phyloP scores from a whole-genome alignment of 2,888 invertebrate genomes.

The Epistrophella euchroma region DNA sequence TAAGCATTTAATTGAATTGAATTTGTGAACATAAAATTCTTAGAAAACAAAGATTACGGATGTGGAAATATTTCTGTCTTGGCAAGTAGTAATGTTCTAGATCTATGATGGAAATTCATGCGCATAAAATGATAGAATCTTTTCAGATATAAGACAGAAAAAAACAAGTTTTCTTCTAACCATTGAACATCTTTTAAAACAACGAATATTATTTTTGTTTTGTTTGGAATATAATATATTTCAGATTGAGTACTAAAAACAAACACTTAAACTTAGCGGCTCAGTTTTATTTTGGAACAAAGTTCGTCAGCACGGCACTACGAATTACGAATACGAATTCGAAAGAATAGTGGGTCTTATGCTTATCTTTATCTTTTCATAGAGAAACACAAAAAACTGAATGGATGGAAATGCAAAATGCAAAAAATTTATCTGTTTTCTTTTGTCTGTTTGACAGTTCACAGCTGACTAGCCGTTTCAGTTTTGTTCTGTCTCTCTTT shows the following conservation, averaged over 20 bases:
- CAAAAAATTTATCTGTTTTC: slow-evolving; percentile 14
- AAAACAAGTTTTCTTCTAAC: slow-evolving; percentile 11
- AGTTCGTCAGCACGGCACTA: neutral
- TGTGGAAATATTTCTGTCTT: neutral
- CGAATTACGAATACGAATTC: too few relatives aligned
- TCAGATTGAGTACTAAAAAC: neutral
- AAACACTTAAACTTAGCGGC: neutral
- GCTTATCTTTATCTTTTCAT: neutral
- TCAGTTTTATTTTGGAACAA: neutral
- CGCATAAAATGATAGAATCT: slow-evolving; percentile 16
- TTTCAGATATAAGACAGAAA: neutral
- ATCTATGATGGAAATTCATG: slow-evolving; percentile 24
- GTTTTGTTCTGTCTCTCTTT: neutral
- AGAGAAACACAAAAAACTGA: slow-evolving; percentile 4
- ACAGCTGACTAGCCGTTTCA: neutral
- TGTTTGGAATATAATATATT: slow-evolving; percentile 78
- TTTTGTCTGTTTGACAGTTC: neutral
- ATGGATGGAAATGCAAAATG: too few relatives aligned
- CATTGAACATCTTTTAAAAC: slow-evolving; percentile 26
- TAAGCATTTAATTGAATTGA: slow-evolving; percentile 10
- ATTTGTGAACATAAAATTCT: neutral
- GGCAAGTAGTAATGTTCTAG: slow-evolving; percentile 15
- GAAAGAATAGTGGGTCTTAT: neutral
- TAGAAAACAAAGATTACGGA: slow-evolving; percentile 22
- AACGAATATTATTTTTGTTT: slow-evolving; percentile 85